A percentile compares a stretch with the other conserved stretches of the same genome.
Conservation (phyloP, 2,797 vertebrate genomes). For the Oreochromis grahami region DNA sequence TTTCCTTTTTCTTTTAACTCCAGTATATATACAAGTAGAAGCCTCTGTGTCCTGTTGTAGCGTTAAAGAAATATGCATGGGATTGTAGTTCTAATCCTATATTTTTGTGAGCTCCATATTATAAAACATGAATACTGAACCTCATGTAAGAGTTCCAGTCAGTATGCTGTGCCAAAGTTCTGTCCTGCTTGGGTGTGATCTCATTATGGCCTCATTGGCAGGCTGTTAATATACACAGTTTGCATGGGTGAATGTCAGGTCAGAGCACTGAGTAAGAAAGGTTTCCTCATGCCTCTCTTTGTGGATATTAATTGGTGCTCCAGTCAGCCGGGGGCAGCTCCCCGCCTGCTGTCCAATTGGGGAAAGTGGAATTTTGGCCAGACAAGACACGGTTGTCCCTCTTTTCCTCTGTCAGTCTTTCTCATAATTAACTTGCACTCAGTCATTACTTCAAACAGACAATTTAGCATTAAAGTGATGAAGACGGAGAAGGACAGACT, state of each 20-base stretch:
- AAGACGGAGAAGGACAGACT: not conserved
- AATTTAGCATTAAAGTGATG: conserved; percentile 26
- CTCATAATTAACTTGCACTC: conserved; percentile 37
- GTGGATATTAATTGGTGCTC: conserved; percentile 34
- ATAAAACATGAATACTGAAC: not conserved
- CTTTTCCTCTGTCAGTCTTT: conserved; percentile 1
- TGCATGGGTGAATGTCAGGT: conserved; percentile 21
- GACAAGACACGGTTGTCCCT: not conserved
- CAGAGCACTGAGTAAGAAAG: conserved; percentile 8
- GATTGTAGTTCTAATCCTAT: not conserved
- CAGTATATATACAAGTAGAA: not conserved
- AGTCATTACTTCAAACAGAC: conserved; percentile 8
- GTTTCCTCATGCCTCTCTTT: conserved; percentile 6
- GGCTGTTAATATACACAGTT: conserved; percentile 2
- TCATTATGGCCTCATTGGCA: conserved; percentile 30
- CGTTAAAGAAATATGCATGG: not conserved
- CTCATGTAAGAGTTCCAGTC: conserved; percentile 1
- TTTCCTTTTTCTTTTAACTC: not conserved
- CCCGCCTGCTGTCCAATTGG: conserved; percentile 20
- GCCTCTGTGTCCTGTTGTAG: not conserved
- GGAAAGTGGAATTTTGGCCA: not conserved
- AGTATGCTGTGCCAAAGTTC: not conserved
- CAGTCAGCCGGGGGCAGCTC: conserved; percentile 6
- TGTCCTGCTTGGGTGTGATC: conserved; percentile 17
- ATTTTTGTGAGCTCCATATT: conserved; percentile 2